Conservation (phyloP, 2,797 vertebrate genomes). For the Pelochelys cantorii region DNA sequence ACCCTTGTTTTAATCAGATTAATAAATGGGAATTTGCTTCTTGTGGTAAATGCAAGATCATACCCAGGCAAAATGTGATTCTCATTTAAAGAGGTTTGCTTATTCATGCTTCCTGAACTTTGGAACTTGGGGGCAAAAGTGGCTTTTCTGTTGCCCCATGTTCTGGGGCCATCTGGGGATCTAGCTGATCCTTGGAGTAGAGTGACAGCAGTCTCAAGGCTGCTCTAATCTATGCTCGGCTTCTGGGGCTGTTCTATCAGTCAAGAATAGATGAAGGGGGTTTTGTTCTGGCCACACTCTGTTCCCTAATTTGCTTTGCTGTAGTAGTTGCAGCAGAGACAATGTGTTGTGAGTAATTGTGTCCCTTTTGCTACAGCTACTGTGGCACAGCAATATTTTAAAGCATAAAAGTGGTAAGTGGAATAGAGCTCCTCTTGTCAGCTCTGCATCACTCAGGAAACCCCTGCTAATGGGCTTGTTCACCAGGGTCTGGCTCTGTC, state of each 20-base stretch:
- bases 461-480: background rate
- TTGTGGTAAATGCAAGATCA: background rate
- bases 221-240: background rate
- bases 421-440: background rate
- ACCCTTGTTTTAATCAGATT: background rate
- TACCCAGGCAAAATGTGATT: background rate
- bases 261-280: background rate
- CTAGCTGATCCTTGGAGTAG: background rate
- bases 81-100: background rate
- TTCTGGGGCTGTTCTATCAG: background rate
- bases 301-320: background rate
- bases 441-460: background rate
- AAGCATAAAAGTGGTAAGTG: conserved; percentile 55
- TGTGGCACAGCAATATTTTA: conserved; percentile 43
- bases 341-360: conserved; percentile 11
- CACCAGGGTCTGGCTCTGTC: conserved; percentile 7
- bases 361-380: conserved; percentile 40
- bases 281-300: background rate
- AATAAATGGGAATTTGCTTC: background rate
- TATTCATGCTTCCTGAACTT: background rate
- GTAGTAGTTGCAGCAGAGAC: conserved; percentile 26
- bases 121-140: background rate
- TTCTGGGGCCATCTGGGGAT: background rate
- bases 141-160: background rate
- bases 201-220: background rate